Percentiles rank a stretch among this genome's conserved stretches.
phyloP scores from a whole-genome alignment of 2,888 invertebrate genomes.

The Parthenolecanium corni region DNA sequence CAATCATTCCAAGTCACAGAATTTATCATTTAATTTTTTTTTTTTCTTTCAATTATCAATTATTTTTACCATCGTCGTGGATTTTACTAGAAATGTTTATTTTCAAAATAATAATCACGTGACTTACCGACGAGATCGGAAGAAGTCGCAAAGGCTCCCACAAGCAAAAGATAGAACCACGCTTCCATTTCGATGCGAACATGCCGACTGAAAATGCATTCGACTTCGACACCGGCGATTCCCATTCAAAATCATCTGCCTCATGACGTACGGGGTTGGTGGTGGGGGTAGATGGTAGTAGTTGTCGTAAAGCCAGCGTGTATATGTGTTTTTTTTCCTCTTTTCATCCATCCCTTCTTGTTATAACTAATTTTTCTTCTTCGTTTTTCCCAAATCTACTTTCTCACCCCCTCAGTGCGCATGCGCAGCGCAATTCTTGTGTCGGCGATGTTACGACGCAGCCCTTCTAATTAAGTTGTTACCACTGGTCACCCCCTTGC shows the following conservation, averaged over 20 bases:
- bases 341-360: no score
- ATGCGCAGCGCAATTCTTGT: constrained; percentile 1
- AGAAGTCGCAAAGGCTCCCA: constrained; percentile 19
- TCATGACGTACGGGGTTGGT: background rate
- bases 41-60: no score
- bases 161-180: constrained; percentile 24
- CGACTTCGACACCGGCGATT: constrained; percentile 1
- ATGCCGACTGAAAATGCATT: constrained; percentile 26
- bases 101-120: constrained; percentile 5
- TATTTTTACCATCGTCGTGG: no score
- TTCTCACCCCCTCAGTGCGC: background rate
- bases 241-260: constrained; percentile 17
- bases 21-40: no score
- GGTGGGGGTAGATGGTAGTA: no score
- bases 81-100: no score
- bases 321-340: no score
- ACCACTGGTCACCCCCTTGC: background rate
- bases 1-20: no score
- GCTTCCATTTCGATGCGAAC: constrained; percentile 26
- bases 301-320: no score
- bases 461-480: constrained; percentile 28
- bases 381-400: no score
- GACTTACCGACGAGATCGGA: constrained; percentile 24
- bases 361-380: no score
- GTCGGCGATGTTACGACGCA: constrained; percentile 11